phyloP scores from a whole-genome alignment of 2,113 vertebrate genomes.

The Hippocampus comes region DNA sequence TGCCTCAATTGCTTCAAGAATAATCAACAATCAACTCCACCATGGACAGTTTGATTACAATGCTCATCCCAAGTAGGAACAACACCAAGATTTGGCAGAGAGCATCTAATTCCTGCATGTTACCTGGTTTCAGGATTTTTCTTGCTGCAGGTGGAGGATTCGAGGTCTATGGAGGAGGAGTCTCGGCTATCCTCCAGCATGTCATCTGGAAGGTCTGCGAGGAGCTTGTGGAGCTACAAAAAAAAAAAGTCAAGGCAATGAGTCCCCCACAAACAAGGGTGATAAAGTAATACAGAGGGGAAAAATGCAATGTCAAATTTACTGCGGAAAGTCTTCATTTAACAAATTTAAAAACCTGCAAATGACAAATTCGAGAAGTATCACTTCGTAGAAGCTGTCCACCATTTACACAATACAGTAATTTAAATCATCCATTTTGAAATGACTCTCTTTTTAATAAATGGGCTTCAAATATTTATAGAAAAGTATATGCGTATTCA shows the following conservation, averaged over 20 bases:
- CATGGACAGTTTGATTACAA: background rate
- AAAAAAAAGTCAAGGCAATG: slow-evolving; percentile 45
- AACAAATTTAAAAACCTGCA: background rate
- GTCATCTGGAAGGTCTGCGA: slow-evolving; percentile 95
- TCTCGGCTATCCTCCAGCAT: slow-evolving; percentile 92
- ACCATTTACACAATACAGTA: background rate
- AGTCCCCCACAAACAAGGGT: slow-evolving; percentile 48
- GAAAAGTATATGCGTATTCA: background rate
- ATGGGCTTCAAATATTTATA: background rate
- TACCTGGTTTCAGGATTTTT: slow-evolving; percentile 75
- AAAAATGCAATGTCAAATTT: background rate
- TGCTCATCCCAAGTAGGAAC: background rate
- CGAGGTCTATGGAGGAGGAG: slow-evolving; percentile 77
- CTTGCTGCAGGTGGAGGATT: slow-evolving; percentile 74
- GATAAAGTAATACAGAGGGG: slow-evolving; percentile 29
- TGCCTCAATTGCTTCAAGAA: too few species aligned
- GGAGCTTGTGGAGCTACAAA: slow-evolving; percentile 83
- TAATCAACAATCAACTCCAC: too few species aligned
- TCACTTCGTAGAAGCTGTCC: background rate
- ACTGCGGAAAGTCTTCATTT: background rate
- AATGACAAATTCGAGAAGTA: background rate
- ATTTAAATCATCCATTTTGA: background rate
- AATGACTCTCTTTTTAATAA: background rate
- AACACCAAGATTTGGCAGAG: background rate
- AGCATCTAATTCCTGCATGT: background rate